phyloP scores from a whole-genome alignment of 2,113 vertebrate genomes.

The Pangasianodon gigas region DNA sequence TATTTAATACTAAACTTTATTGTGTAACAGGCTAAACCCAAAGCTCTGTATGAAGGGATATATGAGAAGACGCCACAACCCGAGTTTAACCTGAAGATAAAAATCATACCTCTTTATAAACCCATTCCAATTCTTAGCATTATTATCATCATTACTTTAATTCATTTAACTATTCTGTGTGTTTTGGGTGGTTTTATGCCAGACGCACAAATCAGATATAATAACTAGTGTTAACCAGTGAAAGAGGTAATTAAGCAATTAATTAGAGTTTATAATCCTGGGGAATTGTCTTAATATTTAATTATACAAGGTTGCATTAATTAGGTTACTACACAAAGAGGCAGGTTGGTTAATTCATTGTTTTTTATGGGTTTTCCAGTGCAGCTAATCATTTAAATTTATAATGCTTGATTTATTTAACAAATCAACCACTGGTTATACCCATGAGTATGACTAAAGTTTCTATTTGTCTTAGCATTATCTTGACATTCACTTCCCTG shows the following conservation, averaged over 20 bases:
- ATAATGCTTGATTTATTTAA: background rate
- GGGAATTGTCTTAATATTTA: background rate
- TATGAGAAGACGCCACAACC: background rate
- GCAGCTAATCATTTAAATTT: background rate
- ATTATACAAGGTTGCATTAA: background rate
- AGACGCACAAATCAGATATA: background rate
- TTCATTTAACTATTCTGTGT: background rate
- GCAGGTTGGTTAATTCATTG: background rate
- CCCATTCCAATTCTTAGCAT: background rate
- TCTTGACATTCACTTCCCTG: background rate
- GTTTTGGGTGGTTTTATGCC: background rate
- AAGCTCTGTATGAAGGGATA: background rate
- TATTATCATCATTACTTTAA: background rate
- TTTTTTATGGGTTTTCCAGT: background rate
- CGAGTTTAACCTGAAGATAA: background rate
- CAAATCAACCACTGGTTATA: background rate
- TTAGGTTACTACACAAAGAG: background rate
- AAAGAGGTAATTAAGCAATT: background rate
- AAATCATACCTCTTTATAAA: background rate
- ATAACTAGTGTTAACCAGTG: background rate
- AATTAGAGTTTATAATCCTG: background rate
- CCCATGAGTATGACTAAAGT: background rate
- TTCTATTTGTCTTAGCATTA: background rate
- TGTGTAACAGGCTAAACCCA: background rate
- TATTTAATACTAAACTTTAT: background rate